Percentiles rank a stretch among this genome's conserved stretches.
phyloP scores from a whole-genome alignment of 2,797 vertebrate genomes.

The Brachyrhaphis roseni region DNA sequence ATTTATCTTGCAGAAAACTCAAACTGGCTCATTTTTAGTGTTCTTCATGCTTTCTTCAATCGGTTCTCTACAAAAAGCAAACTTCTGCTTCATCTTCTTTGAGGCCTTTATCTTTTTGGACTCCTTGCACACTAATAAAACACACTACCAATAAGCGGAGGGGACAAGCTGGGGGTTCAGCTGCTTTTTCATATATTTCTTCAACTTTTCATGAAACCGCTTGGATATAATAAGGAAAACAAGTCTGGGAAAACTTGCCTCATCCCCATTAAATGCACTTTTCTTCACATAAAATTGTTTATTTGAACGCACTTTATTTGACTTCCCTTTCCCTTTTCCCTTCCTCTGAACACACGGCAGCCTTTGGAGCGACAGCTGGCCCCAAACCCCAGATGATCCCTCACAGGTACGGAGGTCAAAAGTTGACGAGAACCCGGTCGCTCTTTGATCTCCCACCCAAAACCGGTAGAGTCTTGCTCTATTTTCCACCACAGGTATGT shows the following conservation, averaged over 20 bases:
- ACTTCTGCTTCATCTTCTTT: neutral
- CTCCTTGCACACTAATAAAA: neutral
- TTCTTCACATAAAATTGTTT: constrained; percentile 20
- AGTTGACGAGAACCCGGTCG: constrained; percentile 67
- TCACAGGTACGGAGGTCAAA: constrained; percentile 63
- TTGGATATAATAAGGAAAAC: neutral
- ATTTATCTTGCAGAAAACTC: neutral
- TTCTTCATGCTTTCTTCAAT: neutral
- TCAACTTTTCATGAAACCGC: neutral
- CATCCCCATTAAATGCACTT: constrained; percentile 25
- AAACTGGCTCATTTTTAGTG: neutral
- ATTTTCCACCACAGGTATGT: constrained; percentile 63
- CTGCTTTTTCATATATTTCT: neutral
- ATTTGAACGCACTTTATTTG: constrained; percentile 43
- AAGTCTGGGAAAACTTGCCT: neutral
- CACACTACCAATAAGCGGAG: neutral
- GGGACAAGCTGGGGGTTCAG: no score
- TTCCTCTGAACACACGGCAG: constrained; percentile 51
- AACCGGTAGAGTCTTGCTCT: constrained; percentile 40
- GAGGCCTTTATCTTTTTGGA: neutral
- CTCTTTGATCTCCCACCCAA: constrained; percentile 57
- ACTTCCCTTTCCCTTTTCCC: constrained; percentile 30
- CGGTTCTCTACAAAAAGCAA: neutral
- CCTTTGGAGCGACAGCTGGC: constrained; percentile 61
- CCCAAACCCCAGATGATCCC: constrained; percentile 60